Evolutionary conservation across 2,797 vertebrate species (phyloP), one percentile per base, ranked within the genome.

Genomic region (Nyctalus aviator): DNA sequence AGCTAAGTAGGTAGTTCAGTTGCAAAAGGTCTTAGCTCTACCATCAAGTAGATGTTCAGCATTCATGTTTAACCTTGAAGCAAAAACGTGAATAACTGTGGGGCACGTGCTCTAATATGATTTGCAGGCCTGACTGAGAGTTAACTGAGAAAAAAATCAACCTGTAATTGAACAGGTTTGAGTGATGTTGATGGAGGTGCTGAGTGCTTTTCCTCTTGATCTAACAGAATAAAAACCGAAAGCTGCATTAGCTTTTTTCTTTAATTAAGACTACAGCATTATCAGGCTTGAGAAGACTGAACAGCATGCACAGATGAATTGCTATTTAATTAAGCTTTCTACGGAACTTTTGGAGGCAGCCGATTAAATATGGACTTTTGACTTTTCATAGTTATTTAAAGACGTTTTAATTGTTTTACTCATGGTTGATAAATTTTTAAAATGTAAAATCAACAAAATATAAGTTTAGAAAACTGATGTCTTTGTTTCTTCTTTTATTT

Each of bases 291-390:
- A 96, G 96, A 97, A 98, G 94, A 93, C 96, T 95, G 94, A 98
- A 96, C 83, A 97, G 62, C 98, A 98, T 95, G 94, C 96, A 97
- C 97, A 95, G 96, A 97, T 97, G 97, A 98, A 97, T 97, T 98
- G 96, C 95, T 96, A 96, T 98, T 98, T 98, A 98, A 98, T 98
- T 97, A 97, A 98, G 97, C 97, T 98, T 98, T 97, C 97, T 93
- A 97, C 98, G 97, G 97, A 98, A 97, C 93, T 97, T 98, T 97
- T 97, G 95, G 97, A 98, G 96, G 88, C 89, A 97, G 79, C 55
- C 97, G 95, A 98, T 98, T 97, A 98, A 98, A 97, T 79, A 59
- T 3, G 81, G 96, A 95, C 95, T 96, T 96, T 96, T 15, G 92
- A 96, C 95, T 97, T 98, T 97, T 97, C 94, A 76, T 73, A 37